Evolutionary conservation across 1,140 invertebrate species (phyloP).

Genomic region (Leptinotarsa defecta): DNA sequence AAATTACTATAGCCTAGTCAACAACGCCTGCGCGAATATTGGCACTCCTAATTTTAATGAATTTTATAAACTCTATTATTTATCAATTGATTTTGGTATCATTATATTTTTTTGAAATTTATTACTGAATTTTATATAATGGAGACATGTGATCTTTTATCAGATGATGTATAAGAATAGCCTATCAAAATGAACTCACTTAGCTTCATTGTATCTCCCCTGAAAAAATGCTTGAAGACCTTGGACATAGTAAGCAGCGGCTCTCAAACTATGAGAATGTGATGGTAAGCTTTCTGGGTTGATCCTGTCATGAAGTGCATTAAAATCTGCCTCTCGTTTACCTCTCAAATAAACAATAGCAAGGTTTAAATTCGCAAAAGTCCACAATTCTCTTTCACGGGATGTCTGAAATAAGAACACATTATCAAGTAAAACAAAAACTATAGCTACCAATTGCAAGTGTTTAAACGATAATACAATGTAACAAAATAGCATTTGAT

Average conservation of each 20-base stretch:
- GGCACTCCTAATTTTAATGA: too few relatives aligned
- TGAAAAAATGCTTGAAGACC: conserved; percentile 96
- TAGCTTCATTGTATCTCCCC: conserved; percentile 93
- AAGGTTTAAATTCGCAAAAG: conserved; percentile 93
- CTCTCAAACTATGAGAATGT: conserved; percentile 86
- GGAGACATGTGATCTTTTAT: background rate
- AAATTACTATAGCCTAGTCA: too few relatives aligned
- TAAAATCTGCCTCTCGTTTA: conserved; percentile 84
- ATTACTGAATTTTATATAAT: too few relatives aligned
- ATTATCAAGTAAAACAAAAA: conserved; percentile 1
- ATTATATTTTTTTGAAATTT: too few relatives aligned
- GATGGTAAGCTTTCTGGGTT: conserved; percentile 83
- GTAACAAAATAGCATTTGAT: too few relatives aligned
- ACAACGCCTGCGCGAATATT: too few relatives aligned
- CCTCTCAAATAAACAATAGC: conserved; percentile 94
- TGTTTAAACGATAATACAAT: too few relatives aligned
- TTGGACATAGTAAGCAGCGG: conserved; percentile 93
- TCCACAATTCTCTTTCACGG: conserved; percentile 87
- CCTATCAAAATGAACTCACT: conserved; percentile 67
- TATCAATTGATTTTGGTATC: too few relatives aligned
- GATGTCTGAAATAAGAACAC: conserved; percentile 67
- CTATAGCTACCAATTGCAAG: too few relatives aligned
- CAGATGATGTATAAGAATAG: background rate
- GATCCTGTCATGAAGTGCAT: conserved; percentile 83
- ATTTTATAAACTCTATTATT: too few relatives aligned